Conservation (phyloP, 2,888 invertebrate species). For the Flexamia atlantica region DNA sequence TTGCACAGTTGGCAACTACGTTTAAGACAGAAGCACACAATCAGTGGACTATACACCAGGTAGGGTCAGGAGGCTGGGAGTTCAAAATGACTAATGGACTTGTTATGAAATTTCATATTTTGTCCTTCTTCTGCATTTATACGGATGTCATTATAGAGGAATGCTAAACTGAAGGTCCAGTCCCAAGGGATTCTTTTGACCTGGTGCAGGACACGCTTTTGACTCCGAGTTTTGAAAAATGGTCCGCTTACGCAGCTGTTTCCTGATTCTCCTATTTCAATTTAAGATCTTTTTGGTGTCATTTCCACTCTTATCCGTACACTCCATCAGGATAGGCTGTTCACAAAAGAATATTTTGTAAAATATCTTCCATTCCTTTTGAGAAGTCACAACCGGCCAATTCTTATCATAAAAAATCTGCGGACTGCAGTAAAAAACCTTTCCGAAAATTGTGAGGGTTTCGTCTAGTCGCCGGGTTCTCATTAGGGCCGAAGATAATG, state of each 20-base stretch:
- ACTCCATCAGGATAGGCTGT: no score
- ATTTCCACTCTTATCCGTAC: neutral
- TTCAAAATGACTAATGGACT: constrained; percentile 50
- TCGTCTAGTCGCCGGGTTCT: constrained; percentile 23
- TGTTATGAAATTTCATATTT: constrained; percentile 57
- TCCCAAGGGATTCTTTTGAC: constrained; percentile 36
- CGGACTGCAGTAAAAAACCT: constrained; percentile 60
- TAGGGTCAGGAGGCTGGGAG: neutral
- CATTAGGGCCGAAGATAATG: constrained; percentile 61
- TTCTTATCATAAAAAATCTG: constrained; percentile 12
- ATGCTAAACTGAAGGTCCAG: constrained; percentile 22
- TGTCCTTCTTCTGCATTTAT: neutral
- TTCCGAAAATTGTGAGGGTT: constrained; percentile 27
- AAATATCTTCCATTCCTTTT: neutral
- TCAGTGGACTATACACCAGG: no score
- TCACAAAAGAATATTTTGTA: neutral
- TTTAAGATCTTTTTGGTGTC: neutral
- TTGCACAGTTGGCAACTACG: no score
- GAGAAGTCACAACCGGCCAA: neutral
- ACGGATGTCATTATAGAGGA: constrained; percentile 23
- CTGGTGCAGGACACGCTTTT: constrained; percentile 18
- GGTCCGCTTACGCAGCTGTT: neutral
- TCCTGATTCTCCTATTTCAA: neutral
- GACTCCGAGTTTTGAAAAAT: constrained; percentile 41
- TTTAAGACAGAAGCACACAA: no score